Conservation (phyloP, 2,888 invertebrate species). For the Geophilus truncorum region DNA sequence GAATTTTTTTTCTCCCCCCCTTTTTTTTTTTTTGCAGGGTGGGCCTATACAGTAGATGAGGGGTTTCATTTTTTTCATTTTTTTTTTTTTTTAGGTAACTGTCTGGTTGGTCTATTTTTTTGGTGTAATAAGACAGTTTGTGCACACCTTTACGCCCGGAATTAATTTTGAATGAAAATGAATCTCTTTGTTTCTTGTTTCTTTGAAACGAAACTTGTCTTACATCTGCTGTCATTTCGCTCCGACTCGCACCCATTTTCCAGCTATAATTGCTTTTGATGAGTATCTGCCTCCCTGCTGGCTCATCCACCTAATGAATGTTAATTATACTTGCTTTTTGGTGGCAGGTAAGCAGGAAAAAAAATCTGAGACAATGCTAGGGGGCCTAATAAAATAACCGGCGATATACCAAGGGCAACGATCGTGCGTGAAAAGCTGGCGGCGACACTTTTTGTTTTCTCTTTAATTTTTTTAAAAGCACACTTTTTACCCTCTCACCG, state of each 20-base stretch:
- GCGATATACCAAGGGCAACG: background rate
- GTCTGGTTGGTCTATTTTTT: background rate
- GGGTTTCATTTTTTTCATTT: no score
- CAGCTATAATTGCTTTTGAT: constrained; percentile 2
- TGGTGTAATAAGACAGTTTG: background rate
- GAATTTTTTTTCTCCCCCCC: background rate
- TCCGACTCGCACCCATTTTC: background rate
- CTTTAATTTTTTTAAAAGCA: no score
- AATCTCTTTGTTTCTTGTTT: background rate
- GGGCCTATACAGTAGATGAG: background rate
- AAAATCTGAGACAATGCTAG: background rate
- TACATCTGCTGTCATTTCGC: background rate
- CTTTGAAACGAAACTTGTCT: background rate
- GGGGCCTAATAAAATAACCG: background rate
- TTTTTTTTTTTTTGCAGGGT: background rate
- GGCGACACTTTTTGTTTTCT: background rate
- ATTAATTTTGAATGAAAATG: background rate
- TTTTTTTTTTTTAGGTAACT: no score
- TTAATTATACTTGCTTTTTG: constrained; percentile 3
- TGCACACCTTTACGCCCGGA: no score
- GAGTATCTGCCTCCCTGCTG: background rate
- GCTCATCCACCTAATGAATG: constrained; percentile 15
- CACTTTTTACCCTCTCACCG: background rate
- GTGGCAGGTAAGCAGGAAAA: background rate
- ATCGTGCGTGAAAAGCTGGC: background rate